phyloP scores from a whole-genome alignment of 2,888 invertebrate species.

The Sphinx pinastri region DNA sequence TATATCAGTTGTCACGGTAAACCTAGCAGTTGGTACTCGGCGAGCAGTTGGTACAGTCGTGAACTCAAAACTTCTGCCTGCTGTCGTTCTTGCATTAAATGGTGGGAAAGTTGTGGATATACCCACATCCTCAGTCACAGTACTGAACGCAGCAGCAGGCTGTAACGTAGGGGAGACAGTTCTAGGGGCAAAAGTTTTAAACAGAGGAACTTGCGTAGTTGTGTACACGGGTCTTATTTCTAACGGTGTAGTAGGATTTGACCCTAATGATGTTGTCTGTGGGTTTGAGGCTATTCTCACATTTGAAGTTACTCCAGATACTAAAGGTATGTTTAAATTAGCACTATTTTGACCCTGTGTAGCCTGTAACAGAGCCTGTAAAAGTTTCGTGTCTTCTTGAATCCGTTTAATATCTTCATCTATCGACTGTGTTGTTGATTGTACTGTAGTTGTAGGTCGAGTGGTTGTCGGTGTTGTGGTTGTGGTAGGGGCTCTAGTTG shows the following conservation, averaged over 20 bases:
- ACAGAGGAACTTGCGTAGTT: constrained; percentile 55
- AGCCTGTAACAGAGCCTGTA: constrained; percentile 74
- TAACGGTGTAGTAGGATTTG: constrained; percentile 69
- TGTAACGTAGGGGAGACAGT: constrained; percentile 65
- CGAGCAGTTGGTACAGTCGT: constrained; percentile 51
- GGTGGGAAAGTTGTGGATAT: constrained; percentile 74
- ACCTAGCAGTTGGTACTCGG: constrained; percentile 49
- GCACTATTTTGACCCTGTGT: constrained; percentile 60
- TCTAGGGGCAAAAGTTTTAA: constrained; percentile 59
- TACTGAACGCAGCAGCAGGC: constrained; percentile 48
- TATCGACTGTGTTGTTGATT: constrained; percentile 54
- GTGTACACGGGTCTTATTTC: constrained; percentile 68
- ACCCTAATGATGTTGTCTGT: constrained; percentile 64
- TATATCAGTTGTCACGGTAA: constrained; percentile 67
- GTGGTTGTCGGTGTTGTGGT: constrained; percentile 48
- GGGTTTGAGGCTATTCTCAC: constrained; percentile 74
- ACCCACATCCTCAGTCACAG: constrained; percentile 59
- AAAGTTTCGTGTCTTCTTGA: constrained; percentile 71
- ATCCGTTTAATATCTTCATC: constrained; percentile 68
- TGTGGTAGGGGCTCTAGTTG: constrained; percentile 46
- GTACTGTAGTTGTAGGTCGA: constrained; percentile 44
- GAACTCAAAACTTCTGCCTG: constrained; percentile 50
- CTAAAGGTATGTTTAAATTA: constrained; percentile 59
- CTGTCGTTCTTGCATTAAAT: constrained; percentile 59
- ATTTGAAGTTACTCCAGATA: constrained; percentile 74